Conservation (phyloP, 2,113 vertebrate genomes). For the Nesoenas mayeri region DNA sequence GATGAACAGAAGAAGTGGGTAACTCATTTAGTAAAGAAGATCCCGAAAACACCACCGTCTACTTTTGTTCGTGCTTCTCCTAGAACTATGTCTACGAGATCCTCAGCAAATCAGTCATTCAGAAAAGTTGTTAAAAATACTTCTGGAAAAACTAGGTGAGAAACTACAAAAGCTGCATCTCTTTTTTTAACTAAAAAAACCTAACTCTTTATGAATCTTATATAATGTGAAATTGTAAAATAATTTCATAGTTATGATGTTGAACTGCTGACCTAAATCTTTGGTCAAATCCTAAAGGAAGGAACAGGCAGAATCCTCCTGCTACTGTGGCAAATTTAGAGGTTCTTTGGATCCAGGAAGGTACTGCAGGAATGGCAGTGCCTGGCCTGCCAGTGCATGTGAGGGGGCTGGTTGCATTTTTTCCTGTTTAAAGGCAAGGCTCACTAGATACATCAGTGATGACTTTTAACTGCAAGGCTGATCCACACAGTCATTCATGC, state of each 20-base stretch:
- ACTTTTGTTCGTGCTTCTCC: constrained; percentile 92
- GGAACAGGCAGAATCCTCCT: neutral
- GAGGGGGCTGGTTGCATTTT: neutral
- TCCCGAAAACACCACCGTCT: constrained; percentile 93
- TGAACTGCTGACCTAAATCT: neutral
- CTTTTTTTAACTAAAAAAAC: neutral
- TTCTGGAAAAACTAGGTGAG: constrained; percentile 95
- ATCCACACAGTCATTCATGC: neutral
- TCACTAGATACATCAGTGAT: neutral
- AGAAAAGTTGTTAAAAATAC: constrained; percentile 93
- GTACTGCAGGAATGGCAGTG: neutral
- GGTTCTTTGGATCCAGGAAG: neutral
- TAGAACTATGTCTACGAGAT: constrained; percentile 91
- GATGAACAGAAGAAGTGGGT: constrained; percentile 99
- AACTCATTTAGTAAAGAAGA: constrained; percentile 97
- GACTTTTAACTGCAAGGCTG: neutral
- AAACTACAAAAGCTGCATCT: neutral
- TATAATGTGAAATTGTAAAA: neutral
- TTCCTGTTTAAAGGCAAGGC: neutral
- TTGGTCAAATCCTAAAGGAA: neutral
- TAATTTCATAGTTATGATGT: neutral
- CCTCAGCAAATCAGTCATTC: constrained; percentile 95
- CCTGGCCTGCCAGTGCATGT: neutral
- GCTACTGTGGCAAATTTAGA: neutral
- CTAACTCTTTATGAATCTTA: neutral